Conservation (phyloP, 1,140 invertebrate species). For the Nymphalis io region DNA sequence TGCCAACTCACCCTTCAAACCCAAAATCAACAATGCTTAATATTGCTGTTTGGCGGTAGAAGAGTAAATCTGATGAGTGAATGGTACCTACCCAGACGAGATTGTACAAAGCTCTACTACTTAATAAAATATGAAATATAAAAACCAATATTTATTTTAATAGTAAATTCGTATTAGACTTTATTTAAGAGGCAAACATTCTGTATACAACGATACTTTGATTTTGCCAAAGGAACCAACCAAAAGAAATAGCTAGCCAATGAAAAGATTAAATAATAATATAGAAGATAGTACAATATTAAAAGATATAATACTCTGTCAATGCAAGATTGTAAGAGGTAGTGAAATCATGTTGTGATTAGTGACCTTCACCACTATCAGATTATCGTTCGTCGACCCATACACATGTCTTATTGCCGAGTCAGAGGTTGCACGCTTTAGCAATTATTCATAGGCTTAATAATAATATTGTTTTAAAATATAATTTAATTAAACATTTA, state of each 20-base stretch:
- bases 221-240: too few species aligned
- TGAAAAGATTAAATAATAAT: not conserved
- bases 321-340: conserved; percentile 35
- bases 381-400: conserved; percentile 61
- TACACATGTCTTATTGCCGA: conserved; percentile 60
- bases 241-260: not conserved
- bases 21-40: too few species aligned
- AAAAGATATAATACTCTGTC: conserved; percentile 20
- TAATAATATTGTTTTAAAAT: not conserved
- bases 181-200: too few species aligned
- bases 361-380: conserved; percentile 53
- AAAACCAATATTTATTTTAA: too few species aligned
- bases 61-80: too few species aligned
- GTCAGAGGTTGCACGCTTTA: conserved; percentile 66
- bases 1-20: too few species aligned
- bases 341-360: conserved; percentile 35
- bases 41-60: too few species aligned
- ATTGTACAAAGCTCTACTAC: too few species aligned
- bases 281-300: not conserved
- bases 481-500: not conserved
- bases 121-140: too few species aligned
- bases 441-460: conserved; percentile 28
- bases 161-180: too few species aligned
- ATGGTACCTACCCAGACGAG: too few species aligned
- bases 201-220: too few species aligned